Evolutionary conservation across 2,113 vertebrate species (phyloP), one percentile per base, ranked within the genome.

Genomic region (Strix aluco): DNA sequence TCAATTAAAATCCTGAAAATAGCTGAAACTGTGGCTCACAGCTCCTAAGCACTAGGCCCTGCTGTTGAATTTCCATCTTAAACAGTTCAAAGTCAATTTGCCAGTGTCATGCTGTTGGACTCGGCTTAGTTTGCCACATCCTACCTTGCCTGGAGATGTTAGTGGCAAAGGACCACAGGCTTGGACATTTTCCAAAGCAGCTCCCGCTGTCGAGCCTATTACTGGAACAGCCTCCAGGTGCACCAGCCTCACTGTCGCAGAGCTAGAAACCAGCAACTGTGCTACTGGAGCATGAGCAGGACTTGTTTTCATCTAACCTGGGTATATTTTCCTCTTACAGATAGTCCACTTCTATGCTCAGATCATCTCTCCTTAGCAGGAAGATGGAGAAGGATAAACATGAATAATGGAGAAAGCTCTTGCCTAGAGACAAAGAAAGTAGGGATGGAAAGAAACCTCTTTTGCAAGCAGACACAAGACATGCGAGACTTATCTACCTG

Each of bases 21-120:
- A 90, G 81, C 44, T 72, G 79, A 75, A 92, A 63, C 46, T 65
- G 44, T 42, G 34, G 26, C 34, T 93, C 82, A 84, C 51, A 94
- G 82, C 49, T 90, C 70, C 58, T 90, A 88, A 95, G 63, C 67
- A 82, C 36, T 62, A 80, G 22, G 44, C 51, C 82, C 71, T 90
- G 75, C 54, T 93, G 94, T 12, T 73, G 91, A 93, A 93, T 90
- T 94, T 80, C 46, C 58, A 73, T 73, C 67, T 88, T 92, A 72
- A 90, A 47, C 47, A 81, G 71, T 67, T 90, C 34, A 65, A 91
- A 91, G 78, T 52, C 36, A 87, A 69, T 89, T 81, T 92, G 36
- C 73, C 66, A 65, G 62, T 61, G 38, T 40, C 0, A 2, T 0
- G 0, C 79, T 61, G 79, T 15, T 52, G 70, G 74, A 90, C 34